A percentile compares a stretch with the other conserved stretches of the same genome.
Conservation (phyloP, 1,140 invertebrate genomes). For the Gryllus bimaculatus region DNA sequence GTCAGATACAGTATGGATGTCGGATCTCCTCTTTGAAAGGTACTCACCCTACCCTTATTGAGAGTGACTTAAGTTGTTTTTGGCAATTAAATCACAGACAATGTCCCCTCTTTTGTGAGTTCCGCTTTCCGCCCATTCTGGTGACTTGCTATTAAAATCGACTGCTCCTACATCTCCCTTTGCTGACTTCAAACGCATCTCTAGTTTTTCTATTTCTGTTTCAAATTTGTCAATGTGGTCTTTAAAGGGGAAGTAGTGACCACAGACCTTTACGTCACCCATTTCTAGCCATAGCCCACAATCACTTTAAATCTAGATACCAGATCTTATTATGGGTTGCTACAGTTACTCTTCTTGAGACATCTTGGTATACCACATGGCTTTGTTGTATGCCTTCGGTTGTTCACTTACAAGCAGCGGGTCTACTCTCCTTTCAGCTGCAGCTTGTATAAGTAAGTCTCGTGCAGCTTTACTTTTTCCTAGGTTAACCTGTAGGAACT, state of each 20-base stretch:
- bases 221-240: neutral
- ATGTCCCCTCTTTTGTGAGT: neutral
- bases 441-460: neutral
- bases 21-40: neutral
- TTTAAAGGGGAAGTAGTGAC: neutral
- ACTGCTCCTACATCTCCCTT: neutral
- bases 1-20: neutral
- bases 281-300: neutral
- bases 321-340: neutral
- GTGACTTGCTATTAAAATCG: neutral
- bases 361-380: neutral
- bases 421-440: neutral
- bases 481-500: neutral
- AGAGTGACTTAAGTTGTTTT: neutral
- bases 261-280: neutral
- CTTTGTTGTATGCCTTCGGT: neutral
- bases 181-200: neutral
- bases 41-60: neutral
- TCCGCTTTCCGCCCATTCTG: neutral
- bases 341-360: neutral
- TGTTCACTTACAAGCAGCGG: neutral
- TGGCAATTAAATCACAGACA: neutral
- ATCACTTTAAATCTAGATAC: neutral
- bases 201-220: neutral
- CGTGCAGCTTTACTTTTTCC: neutral